Evolutionary conservation across 92 coral and sea anemone genomes (phyloP).

Genomic region (Plumapathes pennacea): DNA sequence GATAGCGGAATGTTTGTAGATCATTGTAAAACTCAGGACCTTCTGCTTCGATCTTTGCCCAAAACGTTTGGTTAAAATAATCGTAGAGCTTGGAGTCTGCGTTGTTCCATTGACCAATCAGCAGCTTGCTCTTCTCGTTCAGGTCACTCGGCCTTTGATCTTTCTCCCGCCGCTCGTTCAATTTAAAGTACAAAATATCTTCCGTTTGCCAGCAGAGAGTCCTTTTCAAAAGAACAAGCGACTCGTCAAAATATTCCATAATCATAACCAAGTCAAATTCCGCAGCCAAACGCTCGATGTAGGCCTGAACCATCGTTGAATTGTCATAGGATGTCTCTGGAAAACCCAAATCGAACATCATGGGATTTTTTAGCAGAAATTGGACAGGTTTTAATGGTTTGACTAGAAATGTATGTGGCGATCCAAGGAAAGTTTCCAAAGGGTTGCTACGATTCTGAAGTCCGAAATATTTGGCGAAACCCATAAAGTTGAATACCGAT

Average conservation of each 20-base stretch:
- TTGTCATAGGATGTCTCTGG: constrained; percentile 38
- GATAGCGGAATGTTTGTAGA: constrained; percentile 29
- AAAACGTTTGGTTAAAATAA: constrained; percentile 53
- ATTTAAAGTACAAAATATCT: constrained; percentile 66
- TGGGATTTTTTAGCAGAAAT: constrained; percentile 61
- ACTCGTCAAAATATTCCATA: constrained; percentile 79
- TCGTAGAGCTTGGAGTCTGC: constrained; percentile 58
- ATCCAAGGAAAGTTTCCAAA: constrained; percentile 16
- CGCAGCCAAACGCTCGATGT: constrained; percentile 42
- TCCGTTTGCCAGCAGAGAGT: constrained; percentile 60
- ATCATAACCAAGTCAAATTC: constrained; percentile 65
- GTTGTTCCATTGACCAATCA: constrained; percentile 51
- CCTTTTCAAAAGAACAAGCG: constrained; percentile 66
- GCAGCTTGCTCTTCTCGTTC: constrained; percentile 7
- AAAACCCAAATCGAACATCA: constrained; percentile 71
- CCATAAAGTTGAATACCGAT: constrained; percentile 60
- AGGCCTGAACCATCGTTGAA: constrained; percentile 12
- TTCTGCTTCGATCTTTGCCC: constrained; percentile 49
- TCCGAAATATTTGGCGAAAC: constrained; percentile 17
- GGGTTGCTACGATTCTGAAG: neutral
- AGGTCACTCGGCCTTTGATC: constrained; percentile 16
- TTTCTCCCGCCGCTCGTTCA: constrained; percentile 33
- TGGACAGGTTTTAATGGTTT: constrained; percentile 9
- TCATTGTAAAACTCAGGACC: constrained; percentile 64
- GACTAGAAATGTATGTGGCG: constrained; percentile 6